Evolutionary conservation across 2,888 invertebrate species (phyloP).

Genomic region (Ischnus inquisitorius): DNA sequence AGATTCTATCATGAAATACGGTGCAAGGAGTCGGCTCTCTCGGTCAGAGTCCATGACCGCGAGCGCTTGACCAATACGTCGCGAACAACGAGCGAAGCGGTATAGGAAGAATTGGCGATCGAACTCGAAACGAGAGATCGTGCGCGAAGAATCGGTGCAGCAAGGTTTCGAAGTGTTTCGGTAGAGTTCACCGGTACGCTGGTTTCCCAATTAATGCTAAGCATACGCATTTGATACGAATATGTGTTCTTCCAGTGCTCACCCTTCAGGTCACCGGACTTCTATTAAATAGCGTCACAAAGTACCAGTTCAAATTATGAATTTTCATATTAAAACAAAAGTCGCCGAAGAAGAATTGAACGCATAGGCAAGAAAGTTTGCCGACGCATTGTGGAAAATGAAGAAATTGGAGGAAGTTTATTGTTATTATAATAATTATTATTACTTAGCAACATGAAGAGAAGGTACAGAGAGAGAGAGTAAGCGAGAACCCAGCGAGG

Average conservation of each 20-base stretch:
- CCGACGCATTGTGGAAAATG: background rate
- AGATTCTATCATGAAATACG: constrained; percentile 71
- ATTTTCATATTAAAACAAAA: background rate
- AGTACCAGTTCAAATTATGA: background rate
- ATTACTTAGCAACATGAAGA: constrained; percentile 42
- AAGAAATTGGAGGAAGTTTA: constrained; percentile 72
- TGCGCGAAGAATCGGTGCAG: constrained; percentile 52
- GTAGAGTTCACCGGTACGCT: constrained; percentile 28
- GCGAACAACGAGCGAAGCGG: constrained; percentile 57
- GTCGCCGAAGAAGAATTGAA: background rate
- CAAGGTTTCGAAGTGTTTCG: constrained; percentile 16
- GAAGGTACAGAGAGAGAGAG: constrained; percentile 14
- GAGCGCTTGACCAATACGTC: constrained; percentile 64
- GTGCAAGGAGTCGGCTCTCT: constrained; percentile 65
- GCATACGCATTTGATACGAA: background rate
- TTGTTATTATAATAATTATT: constrained; percentile 57
- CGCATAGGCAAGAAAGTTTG: background rate
- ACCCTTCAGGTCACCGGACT: too few species aligned
- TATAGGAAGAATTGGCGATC: constrained; percentile 23
- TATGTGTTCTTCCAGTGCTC: too few species aligned
- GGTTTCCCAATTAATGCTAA: too few species aligned
- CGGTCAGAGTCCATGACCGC: constrained; percentile 64
- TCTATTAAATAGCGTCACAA: too few species aligned
- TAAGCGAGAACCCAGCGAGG: constrained; percentile 33
- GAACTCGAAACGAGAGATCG: constrained; percentile 51